Evolutionary conservation across 2,113 vertebrate species (phyloP).

Genomic region (Gallinago media): DNA sequence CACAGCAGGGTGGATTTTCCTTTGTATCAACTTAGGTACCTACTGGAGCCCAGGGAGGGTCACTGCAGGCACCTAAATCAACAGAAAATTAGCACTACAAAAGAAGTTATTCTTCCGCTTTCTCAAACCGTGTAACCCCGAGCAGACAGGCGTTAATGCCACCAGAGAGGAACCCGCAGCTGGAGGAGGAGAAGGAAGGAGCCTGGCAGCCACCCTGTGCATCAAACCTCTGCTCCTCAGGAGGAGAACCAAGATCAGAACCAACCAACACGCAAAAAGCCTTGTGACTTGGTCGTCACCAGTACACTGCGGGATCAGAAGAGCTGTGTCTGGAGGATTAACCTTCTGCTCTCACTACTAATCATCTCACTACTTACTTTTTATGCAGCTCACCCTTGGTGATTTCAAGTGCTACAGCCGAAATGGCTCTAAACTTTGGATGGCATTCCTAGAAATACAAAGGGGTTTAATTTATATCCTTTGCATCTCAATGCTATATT

Average conservation of each 20-base stretch:
- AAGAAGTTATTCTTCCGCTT: neutral
- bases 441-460: neutral
- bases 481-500: neutral
- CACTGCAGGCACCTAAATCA: neutral
- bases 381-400: neutral
- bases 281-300: neutral
- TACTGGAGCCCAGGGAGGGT: neutral
- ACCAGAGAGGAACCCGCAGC: neutral
- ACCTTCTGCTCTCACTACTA: neutral
- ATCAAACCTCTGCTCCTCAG: fast-evolving
- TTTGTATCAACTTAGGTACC: neutral
- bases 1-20: neutral
- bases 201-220: neutral
- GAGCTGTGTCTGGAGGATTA: neutral
- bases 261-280: fast-evolving
- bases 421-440: neutral
- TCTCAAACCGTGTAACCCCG: neutral
- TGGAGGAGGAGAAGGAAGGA: neutral
- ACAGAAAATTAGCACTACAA: constrained; percentile 29
- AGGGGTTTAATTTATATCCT: neutral
- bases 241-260: neutral
- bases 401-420: neutral
- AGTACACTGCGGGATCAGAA: neutral
- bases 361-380: neutral
- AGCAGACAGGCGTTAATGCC: neutral